phyloP scores from a whole-genome alignment of 2,113 vertebrate species.

The Melanocharis versteri region DNA sequence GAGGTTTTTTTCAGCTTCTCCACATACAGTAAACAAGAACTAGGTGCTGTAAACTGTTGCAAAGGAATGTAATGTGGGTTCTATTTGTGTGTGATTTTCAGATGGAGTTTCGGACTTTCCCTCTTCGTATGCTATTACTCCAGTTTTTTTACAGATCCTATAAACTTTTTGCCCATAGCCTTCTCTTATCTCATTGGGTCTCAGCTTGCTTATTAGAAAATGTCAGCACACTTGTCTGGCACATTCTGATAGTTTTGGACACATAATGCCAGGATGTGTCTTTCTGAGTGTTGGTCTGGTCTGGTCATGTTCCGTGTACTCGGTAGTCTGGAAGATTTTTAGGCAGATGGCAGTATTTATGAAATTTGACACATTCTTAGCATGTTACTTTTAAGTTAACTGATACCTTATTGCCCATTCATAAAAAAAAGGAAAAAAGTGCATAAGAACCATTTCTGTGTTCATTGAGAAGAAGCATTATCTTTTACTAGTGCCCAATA shows the following conservation, averaged over 20 bases:
- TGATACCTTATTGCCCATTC: not conserved
- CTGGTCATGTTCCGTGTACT: not conserved
- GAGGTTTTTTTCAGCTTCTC: not conserved
- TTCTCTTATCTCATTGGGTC: not conserved
- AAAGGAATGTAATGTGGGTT: not conserved
- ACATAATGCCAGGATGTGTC: not conserved
- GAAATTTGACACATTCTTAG: not conserved
- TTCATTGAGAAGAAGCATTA: not conserved
- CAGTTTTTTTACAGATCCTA: not conserved
- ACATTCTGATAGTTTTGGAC: not conserved
- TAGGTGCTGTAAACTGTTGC: not conserved
- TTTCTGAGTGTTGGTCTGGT: not conserved
- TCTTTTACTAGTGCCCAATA: not conserved
- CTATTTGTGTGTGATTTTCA: not conserved
- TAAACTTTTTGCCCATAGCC: not conserved
- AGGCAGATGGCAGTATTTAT: not conserved
- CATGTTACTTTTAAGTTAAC: not conserved
- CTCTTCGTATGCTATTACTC: not conserved
- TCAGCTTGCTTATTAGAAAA: not conserved
- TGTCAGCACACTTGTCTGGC: not conserved
- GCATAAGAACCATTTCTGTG: not conserved
- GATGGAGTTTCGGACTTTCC: not conserved
- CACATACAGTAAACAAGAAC: too few species aligned
- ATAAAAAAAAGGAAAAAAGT: accelerated
- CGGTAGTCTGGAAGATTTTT: not conserved